phyloP scores from a whole-genome alignment of 2,888 invertebrate genomes.

The Lithophane socia region DNA sequence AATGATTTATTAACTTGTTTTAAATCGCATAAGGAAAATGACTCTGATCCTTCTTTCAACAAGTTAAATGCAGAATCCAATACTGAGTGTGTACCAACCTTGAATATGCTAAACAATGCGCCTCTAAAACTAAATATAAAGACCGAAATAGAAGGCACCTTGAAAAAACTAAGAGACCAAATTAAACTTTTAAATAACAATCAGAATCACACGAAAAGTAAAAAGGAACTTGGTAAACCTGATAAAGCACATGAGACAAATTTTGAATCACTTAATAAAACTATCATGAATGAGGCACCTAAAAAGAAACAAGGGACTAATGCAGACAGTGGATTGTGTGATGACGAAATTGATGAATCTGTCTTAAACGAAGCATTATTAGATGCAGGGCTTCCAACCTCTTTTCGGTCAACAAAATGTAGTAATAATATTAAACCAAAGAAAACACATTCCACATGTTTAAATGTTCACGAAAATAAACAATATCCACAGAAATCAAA shows the following conservation, averaged over 20 bases:
- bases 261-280: conserved; percentile 5
- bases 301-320: neutral
- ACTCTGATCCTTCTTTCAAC: neutral
- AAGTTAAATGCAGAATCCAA: conserved; percentile 6
- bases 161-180: conserved; percentile 20
- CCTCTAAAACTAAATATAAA: conserved; percentile 17
- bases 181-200: conserved; percentile 21
- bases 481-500: neutral
- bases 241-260: neutral
- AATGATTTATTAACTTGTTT: conserved; percentile 76
- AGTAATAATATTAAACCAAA: conserved; percentile 35
- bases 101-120: conserved; percentile 2
- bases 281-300: neutral
- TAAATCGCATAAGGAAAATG: conserved; percentile 57
- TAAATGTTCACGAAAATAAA: conserved; percentile 11
- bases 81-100: neutral
- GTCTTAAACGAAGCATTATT: conserved; percentile 57
- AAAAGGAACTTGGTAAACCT: conserved; percentile 3
- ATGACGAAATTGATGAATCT: conserved; percentile 37
- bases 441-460: conserved; percentile 11
- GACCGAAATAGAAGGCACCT: conserved; percentile 31
- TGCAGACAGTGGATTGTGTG: conserved; percentile 9
- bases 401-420: conserved; percentile 70
- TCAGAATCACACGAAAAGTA: conserved; percentile 5
- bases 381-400: conserved; percentile 72